phyloP scores from a whole-genome alignment of 1,140 invertebrate species.

The Latrodectus geometricus region DNA sequence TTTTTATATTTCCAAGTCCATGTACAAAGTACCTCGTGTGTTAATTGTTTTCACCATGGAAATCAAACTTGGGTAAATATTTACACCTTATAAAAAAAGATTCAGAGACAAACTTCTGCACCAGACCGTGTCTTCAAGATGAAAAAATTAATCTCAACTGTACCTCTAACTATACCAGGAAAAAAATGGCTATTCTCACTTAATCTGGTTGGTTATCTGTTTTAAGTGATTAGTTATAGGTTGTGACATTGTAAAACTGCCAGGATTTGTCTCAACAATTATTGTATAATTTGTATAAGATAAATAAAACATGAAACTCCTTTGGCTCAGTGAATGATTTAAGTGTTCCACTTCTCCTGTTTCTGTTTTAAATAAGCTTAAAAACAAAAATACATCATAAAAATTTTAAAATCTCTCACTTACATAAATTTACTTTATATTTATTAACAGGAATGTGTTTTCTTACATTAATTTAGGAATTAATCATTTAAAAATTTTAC shows the following conservation, averaged over 20 bases:
- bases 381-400: not conserved
- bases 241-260: slow-evolving; percentile 44
- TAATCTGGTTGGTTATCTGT: slow-evolving; percentile 5
- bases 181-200: slow-evolving; percentile 37
- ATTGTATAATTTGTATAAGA: slow-evolving; percentile 60
- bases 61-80: slow-evolving; percentile 39
- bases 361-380: too few species aligned
- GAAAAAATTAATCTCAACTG: slow-evolving; percentile 2
- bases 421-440: too few species aligned
- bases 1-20: slow-evolving; percentile 61
- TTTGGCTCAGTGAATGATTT: slow-evolving; percentile 41
- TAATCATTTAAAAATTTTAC: too few species aligned
- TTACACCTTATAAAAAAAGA: slow-evolving; percentile 19
- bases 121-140: slow-evolving; percentile 43
- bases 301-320: slow-evolving; percentile 41
- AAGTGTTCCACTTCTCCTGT: not conserved
- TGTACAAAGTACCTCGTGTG: slow-evolving; percentile 60
- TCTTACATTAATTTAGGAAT: too few species aligned
- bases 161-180: slow-evolving; percentile 21
- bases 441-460: too few species aligned
- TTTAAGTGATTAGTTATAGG: slow-evolving; percentile 47
- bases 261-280: slow-evolving; percentile 59
- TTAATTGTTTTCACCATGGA: slow-evolving; percentile 41
- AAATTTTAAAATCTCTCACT: too few species aligned
- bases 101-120: slow-evolving; percentile 49